Evolutionary conservation across 2,888 invertebrate species (phyloP).

Genomic region (Notodonta ziczac): DNA sequence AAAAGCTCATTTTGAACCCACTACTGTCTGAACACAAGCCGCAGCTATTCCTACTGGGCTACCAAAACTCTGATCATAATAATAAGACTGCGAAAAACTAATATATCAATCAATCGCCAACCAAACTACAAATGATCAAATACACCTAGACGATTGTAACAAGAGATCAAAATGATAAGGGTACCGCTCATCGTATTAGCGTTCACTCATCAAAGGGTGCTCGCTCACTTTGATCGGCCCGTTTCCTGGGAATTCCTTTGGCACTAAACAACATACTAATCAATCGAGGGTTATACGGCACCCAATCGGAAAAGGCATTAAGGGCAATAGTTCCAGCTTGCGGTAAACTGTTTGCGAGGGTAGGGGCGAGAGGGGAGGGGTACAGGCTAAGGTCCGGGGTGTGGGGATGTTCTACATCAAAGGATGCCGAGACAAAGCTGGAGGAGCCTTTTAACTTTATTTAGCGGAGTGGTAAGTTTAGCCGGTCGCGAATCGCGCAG

Average conservation of each 20-base stretch:
- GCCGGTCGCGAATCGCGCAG: conserved; percentile 84
- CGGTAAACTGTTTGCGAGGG: conserved; percentile 79
- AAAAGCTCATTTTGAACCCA: too few species aligned
- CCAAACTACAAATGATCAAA: conserved; percentile 11
- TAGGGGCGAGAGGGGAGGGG: conserved; percentile 25
- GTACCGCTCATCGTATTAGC: conserved; percentile 56
- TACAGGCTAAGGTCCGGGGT: conserved; percentile 14
- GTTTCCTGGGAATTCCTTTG: conserved; percentile 73
- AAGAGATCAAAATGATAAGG: conserved; percentile 67
- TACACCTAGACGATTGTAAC: conserved; percentile 42
- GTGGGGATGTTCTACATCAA: conserved; percentile 73
- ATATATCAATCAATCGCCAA: conserved; percentile 20
- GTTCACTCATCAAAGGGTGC: conserved; percentile 60
- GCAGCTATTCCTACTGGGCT: too few species aligned
- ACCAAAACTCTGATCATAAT: too few species aligned
- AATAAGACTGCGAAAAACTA: conserved; percentile 1
- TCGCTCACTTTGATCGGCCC: conserved; percentile 66
- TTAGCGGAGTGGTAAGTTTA: conserved; percentile 85
- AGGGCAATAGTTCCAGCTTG: conserved; percentile 81
- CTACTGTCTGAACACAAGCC: too few species aligned
- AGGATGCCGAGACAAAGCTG: conserved; percentile 83
- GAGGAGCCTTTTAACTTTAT: conserved; percentile 85
- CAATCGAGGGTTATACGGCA: conserved; percentile 68
- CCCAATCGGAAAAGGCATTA: conserved; percentile 80
- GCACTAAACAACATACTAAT: conserved; percentile 69